These are phyloP conservation scores for Haliaeetus leucogaster DNA, from an alignment of 2,113 vertebrate species.

Conservation along the genomic window DNA sequence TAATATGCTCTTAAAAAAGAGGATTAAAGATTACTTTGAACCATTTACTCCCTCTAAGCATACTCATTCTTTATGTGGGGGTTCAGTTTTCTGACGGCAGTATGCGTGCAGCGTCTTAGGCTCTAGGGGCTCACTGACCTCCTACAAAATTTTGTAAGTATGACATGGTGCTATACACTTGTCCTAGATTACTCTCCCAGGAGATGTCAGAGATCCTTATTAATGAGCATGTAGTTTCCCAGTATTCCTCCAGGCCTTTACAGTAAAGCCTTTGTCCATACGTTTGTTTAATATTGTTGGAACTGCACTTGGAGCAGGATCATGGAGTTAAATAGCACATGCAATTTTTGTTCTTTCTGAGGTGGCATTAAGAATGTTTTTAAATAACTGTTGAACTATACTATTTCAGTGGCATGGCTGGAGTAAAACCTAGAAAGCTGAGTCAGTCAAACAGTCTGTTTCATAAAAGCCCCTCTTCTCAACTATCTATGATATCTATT, in stretches of 20 bases:
- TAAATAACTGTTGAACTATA: not conserved
- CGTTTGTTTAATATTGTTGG: not conserved
- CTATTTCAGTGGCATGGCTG: not conserved
- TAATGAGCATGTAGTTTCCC: not conserved
- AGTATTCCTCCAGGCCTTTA: not conserved
- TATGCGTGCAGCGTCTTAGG: not conserved
- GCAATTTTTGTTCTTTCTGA: not conserved
- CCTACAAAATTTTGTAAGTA: not conserved
- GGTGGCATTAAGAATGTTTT: not conserved
- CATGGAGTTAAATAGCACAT: not conserved
- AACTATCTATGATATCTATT: not conserved
- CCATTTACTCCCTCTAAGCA: not conserved
- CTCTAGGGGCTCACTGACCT: not conserved
- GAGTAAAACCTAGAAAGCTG: not conserved
- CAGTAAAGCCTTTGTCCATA: not conserved
- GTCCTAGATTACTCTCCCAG: not conserved
- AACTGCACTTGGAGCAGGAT: not conserved
- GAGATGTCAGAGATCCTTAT: not conserved
- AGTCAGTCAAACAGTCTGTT: not conserved
- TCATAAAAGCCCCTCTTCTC: not conserved
- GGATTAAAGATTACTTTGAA: not conserved
- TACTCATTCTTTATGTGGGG: not conserved
- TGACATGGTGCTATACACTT: not conserved
- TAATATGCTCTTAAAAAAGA: not conserved
- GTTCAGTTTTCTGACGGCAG: not conserved